Conservation (phyloP, 2,113 vertebrate species). For the Symphodus melops region DNA sequence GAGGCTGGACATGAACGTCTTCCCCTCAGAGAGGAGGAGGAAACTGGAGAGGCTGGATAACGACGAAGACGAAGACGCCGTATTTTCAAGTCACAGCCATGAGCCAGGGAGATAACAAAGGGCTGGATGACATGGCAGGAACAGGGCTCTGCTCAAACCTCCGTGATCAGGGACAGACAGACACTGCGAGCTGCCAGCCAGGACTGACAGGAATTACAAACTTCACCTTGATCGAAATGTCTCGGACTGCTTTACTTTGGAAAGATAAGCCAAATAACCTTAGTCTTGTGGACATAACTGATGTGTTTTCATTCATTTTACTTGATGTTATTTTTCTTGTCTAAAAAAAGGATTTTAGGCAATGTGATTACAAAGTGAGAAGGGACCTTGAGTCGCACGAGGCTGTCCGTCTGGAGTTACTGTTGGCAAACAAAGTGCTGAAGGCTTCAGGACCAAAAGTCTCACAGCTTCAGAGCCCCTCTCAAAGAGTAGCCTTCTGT, state of each 20-base stretch:
- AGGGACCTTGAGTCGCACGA: background rate
- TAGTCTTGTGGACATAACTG: background rate
- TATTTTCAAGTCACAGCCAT: constrained; percentile 31
- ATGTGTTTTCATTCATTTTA: constrained; percentile 25
- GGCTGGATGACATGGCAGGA: constrained; percentile 38
- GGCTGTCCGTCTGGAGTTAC: constrained; percentile 9
- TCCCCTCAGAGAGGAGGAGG: constrained; percentile 15
- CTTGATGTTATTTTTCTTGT: background rate
- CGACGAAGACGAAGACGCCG: constrained; percentile 46
- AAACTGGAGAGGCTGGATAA: constrained; percentile 1
- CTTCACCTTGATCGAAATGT: background rate
- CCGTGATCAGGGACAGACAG: constrained; percentile 7
- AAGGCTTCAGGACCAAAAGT: background rate
- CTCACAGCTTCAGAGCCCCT: constrained; percentile 7
- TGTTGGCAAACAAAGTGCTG: constrained; percentile 2
- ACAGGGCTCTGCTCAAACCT: constrained; percentile 17
- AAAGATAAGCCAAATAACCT: constrained; percentile 20
- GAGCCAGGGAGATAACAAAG: constrained; percentile 72
- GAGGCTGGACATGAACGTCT: constrained; percentile 40
- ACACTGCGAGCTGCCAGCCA: background rate
- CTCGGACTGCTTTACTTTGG: constrained; percentile 19
- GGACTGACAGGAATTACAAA: constrained; percentile 28
- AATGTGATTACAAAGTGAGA: constrained; percentile 13
- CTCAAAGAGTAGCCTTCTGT: constrained; percentile 6
- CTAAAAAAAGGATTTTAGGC: constrained; percentile 4